Evolutionary conservation across 1,140 invertebrate genomes (phyloP), one percentile per base, ranked within the genome.

Genomic region (Fopius arisanus): DNA sequence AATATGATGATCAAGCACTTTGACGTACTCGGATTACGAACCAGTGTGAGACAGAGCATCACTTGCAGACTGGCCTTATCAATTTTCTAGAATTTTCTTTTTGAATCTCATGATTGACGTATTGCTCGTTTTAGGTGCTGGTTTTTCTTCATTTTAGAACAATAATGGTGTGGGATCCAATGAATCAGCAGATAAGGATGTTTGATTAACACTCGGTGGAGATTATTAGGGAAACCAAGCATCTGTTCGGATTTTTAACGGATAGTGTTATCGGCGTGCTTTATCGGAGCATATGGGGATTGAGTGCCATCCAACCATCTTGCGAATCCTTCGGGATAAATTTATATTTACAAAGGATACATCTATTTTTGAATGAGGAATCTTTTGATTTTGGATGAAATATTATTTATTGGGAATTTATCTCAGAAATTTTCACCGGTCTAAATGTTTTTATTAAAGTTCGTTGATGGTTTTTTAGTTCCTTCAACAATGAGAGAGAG

Each of bases 211-310:
- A 85, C 84, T 87, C 77, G 26, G 75, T 78, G 69, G 77, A 77
- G 77, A 80, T 86, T 86, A 86, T 83, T 82, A 80, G 75, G 80
- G 77, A 84, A 83, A 81, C 78, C 54, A 75, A 66, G 81, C 85
- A 87, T 86, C 83, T 87, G 86, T 85, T 82, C 79, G 83, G 84
- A 84, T 84, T 84, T 81, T 78, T 77, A 79, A 79, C 77, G 74
- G 73, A 21, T 43, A 74, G 54, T 19, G 63, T 82, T 82, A 80
- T 81, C 77, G 37, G 66, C 14, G 16, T 23, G 37, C 63, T 66
- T 76, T 70, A 73, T 76, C 70, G 29, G 28, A 65, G 78, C 82
- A 83, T 76, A 80, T 83, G 78, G 79, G 3, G 33, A 37, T 37
- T 37, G 33, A 37, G 33, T 7, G 3, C 9, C 2, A 37, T 10